Conservation (phyloP, 2,797 vertebrate species). For the Adrianichthys oophorus region DNA sequence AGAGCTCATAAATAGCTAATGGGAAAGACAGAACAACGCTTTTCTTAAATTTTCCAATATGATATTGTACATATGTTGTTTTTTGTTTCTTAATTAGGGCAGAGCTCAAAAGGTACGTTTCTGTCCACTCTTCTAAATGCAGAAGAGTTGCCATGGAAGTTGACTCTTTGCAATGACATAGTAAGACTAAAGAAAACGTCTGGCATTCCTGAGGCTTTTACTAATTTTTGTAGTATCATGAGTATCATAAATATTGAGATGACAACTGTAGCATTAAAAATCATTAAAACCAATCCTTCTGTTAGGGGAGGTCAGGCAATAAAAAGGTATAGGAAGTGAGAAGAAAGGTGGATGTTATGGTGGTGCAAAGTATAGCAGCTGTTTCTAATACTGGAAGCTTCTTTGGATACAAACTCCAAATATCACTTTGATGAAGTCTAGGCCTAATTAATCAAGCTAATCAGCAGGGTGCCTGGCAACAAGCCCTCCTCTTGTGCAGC, state of each 20-base stretch:
- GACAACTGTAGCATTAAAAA: no score
- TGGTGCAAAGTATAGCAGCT: slow-evolving; percentile 39
- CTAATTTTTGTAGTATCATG: no score
- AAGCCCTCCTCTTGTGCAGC: slow-evolving; percentile 42
- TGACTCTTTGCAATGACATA: no score
- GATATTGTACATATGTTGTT: no score
- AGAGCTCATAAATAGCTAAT: slow-evolving; percentile 70
- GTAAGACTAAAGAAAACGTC: no score
- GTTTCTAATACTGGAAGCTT: slow-evolving; percentile 33
- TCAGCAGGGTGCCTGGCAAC: slow-evolving; percentile 61
- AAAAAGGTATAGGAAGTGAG: slow-evolving; percentile 27
- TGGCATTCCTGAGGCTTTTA: no score
- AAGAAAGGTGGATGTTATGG: neutral
- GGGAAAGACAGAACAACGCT: slow-evolving; percentile 43
- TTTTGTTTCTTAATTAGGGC: no score
- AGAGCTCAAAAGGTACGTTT: no score
- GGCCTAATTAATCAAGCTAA: slow-evolving; percentile 70
- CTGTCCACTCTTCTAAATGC: no score
- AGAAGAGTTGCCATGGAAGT: no score
- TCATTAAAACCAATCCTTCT: slow-evolving; percentile 2
- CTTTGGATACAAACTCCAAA: slow-evolving; percentile 63
- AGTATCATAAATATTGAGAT: no score
- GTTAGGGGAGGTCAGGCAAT: slow-evolving; percentile 16
- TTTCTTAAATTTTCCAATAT: no score
- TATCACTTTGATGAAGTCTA: slow-evolving; percentile 67